phyloP scores from a whole-genome alignment of 2,888 invertebrate species.

The Melinopterus prodromus region DNA sequence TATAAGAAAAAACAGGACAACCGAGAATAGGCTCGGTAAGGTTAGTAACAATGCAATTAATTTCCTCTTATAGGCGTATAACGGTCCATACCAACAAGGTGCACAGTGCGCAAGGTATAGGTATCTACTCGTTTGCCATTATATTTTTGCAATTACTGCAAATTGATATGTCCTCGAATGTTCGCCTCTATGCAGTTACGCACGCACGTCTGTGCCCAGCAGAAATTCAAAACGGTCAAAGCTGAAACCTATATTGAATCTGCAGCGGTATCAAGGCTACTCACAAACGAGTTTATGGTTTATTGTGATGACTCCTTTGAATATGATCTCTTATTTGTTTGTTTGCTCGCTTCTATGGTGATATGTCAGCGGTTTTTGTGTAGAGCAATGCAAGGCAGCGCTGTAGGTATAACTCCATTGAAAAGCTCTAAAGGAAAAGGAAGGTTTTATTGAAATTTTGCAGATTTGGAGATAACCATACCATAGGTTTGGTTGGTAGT shows the following conservation, averaged over 20 bases:
- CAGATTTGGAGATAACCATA: too few species aligned
- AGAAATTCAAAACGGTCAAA: background rate
- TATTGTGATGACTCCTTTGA: background rate
- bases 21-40: background rate
- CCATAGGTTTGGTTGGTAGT: too few species aligned
- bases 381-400: background rate
- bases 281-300: background rate
- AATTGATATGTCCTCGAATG: constrained; percentile 4
- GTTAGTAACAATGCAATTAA: constrained; percentile 4
- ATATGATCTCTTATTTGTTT: background rate
- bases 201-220: background rate
- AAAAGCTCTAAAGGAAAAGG: too few species aligned
- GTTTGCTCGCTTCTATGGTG: background rate
- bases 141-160: constrained; percentile 4
- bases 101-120: background rate
- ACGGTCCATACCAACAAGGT: background rate
- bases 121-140: background rate
- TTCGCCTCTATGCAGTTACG: constrained; percentile 4
- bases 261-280: background rate
- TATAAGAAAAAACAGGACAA: background rate
- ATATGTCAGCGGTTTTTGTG: background rate
- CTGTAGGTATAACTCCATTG: too few species aligned
- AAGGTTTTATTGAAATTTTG: too few species aligned
- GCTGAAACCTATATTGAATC: background rate
- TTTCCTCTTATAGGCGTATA: constrained; percentile 4